These are phyloP conservation scores for Synanthedon formicaeformis DNA, from an alignment of 2,888 invertebrate genomes.

Conservation along the genomic window DNA sequence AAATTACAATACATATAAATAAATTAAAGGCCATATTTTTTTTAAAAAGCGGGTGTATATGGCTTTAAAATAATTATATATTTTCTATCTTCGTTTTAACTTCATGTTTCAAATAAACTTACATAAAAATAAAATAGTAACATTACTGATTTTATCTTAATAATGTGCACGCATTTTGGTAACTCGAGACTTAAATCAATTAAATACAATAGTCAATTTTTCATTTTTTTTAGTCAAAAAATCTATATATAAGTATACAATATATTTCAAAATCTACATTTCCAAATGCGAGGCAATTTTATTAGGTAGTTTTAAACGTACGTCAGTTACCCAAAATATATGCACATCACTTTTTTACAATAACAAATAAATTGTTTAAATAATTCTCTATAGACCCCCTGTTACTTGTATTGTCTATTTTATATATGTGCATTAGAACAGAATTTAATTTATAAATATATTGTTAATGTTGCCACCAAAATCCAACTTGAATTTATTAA, in stretches of 20 bases:
- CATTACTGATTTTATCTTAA: too few relatives aligned
- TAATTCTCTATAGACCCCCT: conserved; percentile 41
- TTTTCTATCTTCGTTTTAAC: too few relatives aligned
- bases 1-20: too few relatives aligned
- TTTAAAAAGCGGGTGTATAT: too few relatives aligned
- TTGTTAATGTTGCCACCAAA: conserved; percentile 50
- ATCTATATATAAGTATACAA: conserved; percentile 44
- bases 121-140: too few relatives aligned
- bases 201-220: conserved; percentile 51
- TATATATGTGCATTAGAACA: conserved; percentile 16
- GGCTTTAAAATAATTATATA: too few relatives aligned
- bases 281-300: conserved; percentile 70
- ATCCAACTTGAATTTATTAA: conserved; percentile 55
- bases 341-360: conserved; percentile 26
- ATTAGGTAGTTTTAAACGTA: conserved; percentile 42
- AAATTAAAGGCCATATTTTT: too few relatives aligned
- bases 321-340: conserved; percentile 38
- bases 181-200: conserved; percentile 39
- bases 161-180: conserved; percentile 42
- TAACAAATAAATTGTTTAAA: conserved; percentile 5
- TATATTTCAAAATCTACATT: conserved; percentile 65
- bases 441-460: conserved; percentile 20
- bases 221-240: conserved; percentile 46
- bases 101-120: too few relatives aligned
- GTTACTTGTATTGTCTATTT: conserved; percentile 43